Evolutionary conservation across 2,797 vertebrate species (phyloP).

Genomic region (Pangasius djambal): DNA sequence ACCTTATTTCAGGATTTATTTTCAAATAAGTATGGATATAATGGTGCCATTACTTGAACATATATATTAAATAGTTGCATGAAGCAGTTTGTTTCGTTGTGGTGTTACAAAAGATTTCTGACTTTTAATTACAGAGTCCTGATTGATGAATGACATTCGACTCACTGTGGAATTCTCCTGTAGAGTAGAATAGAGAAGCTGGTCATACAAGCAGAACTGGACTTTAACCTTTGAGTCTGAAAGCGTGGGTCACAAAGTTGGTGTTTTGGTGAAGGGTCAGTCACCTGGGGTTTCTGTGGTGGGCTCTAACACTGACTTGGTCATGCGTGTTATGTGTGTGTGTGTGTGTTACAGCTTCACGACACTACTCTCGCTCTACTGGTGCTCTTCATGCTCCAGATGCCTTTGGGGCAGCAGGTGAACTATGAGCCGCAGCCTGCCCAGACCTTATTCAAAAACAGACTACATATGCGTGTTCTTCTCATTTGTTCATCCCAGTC

Average conservation of each 20-base stretch:
- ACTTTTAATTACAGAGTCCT: background rate
- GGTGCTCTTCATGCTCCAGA: conserved; percentile 96
- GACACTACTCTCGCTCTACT: conserved; percentile 98
- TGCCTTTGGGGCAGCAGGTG: conserved; percentile 95
- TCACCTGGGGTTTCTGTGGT: conserved; percentile 36
- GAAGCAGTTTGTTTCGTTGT: background rate
- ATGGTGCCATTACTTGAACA: background rate
- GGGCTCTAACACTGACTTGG: conserved; percentile 51
- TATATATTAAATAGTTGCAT: background rate
- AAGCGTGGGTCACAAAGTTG: conserved; percentile 61
- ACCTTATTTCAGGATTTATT: background rate
- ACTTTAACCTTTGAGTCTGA: conserved; percentile 38
- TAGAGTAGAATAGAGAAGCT: background rate
- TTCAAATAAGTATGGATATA: background rate
- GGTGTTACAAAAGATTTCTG: background rate
- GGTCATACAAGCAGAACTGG: conserved; percentile 54
- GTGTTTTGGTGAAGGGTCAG: conserved; percentile 39
- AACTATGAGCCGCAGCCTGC: conserved; percentile 77
- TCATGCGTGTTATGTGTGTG: conserved; percentile 66
- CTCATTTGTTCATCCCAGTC: conserved; percentile 2
- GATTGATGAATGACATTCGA: background rate
- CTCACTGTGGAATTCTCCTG: background rate
- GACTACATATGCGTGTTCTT: background rate
- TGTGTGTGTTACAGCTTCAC: conserved; percentile 94
- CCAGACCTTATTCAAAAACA: conserved; percentile 49